phyloP scores from a whole-genome alignment of 2,113 vertebrate species.

The Brienomyrus longianalis region DNA sequence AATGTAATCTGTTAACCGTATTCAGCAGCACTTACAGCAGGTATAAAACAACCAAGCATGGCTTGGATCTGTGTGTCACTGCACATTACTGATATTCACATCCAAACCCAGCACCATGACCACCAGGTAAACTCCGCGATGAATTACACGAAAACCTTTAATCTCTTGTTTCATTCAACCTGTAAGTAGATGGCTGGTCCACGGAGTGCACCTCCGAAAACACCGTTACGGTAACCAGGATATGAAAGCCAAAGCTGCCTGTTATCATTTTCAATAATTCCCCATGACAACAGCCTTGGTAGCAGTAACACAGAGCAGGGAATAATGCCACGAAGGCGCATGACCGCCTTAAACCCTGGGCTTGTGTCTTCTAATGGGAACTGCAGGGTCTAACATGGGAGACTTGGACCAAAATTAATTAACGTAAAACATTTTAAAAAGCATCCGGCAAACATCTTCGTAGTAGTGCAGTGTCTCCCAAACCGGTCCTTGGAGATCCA shows the following conservation, averaged over 20 bases:
- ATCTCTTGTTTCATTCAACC: neutral
- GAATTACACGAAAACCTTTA: neutral
- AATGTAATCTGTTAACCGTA: neutral
- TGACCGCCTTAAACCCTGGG: neutral
- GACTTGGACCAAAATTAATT: neutral
- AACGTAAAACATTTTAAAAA: neutral
- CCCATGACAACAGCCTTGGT: neutral
- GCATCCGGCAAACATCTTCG: neutral
- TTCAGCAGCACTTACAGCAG: neutral
- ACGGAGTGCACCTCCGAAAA: neutral
- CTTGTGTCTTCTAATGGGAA: neutral
- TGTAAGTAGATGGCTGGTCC: neutral
- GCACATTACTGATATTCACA: neutral
- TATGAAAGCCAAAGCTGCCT: neutral
- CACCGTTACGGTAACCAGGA: neutral
- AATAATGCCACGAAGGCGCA: neutral
- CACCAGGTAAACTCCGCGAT: neutral
- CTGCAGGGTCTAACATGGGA: neutral
- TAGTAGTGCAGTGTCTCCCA: neutral
- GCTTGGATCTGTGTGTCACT: neutral
- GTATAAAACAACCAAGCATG: neutral
- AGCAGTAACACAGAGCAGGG: neutral
- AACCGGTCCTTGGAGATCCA: neutral
- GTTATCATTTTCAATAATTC: slow-evolving; percentile 1
- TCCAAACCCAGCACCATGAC: neutral